Evolutionary conservation across 2,113 vertebrate genomes (phyloP), one percentile per base, ranked within the genome.

Genomic region (Ophiodon elongatus): DNA sequence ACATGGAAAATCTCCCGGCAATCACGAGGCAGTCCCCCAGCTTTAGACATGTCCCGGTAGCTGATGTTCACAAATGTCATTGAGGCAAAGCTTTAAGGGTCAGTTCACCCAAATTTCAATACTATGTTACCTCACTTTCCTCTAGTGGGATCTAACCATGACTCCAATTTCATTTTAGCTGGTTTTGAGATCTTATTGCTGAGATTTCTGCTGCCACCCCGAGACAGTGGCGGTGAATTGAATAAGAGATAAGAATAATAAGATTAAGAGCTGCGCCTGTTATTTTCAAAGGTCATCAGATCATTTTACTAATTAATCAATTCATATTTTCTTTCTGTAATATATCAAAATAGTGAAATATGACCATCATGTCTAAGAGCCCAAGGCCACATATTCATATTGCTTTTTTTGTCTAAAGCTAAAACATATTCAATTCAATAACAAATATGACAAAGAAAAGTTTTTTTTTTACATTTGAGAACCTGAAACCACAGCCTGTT

Each of bases 81-180:
- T 67, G 27, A 62, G 13, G 45, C 2, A 41, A 64, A 43, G 14
- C 8, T 65, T 63, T 19, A 83, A 70, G 54, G 76, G 54, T 82
- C 88, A 81, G 68, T 85, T 92, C 85, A 85, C 74, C 56, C 68
- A 88, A 73, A 82, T 60, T 8, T 60, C 23, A 1, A 8, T 1
- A 47, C 25, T n/a, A 47, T 15, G 8, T 25, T 25, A 50, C 54
- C 27, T 50, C 43, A 47, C 5, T n/a, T 6, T 1, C 9, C n/a
- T 37, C 27, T n/a, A 5, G 4, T 3, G 8, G 8, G 3, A 7
- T 63, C 45, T 29, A 6, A 69, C 19, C 19, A n/a, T 31, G 25
- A 4, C 9, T 31, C 8, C 6, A 21, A 4, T 59, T 59, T 13
- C 3, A 21, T 54, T 72, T 47, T 5, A 39, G 7, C 1, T 31